phyloP scores from a whole-genome alignment of 2,797 vertebrate genomes.

The Gymnothorax javanicus region DNA sequence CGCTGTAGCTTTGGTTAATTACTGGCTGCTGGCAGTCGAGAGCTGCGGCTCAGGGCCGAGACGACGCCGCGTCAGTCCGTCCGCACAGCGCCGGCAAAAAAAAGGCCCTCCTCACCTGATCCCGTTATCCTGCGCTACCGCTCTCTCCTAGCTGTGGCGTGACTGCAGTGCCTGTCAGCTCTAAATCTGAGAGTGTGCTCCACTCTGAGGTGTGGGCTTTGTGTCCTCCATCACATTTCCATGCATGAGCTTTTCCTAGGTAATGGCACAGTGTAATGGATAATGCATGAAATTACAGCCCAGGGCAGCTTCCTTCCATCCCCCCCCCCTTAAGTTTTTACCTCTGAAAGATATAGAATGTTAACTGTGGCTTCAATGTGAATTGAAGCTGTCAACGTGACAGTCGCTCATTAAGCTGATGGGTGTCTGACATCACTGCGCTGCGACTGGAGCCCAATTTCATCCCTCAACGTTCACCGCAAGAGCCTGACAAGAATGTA shows the following conservation, averaged over 20 bases:
- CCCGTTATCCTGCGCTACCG: not conserved
- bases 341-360: not conserved
- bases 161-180: not conserved
- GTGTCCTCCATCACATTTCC: not conserved
- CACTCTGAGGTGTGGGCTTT: not conserved
- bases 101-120: not conserved
- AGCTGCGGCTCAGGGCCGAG: slow-evolving; percentile 4
- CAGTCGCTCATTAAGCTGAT: slow-evolving; percentile 34
- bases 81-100: not conserved
- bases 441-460: not conserved
- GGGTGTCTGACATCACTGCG: slow-evolving; percentile 30
- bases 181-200: not conserved
- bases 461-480: not conserved
- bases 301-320: not conserved
- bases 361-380: not conserved
- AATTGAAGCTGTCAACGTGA: not conserved
- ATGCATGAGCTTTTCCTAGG: slow-evolving; percentile 9
- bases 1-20: slow-evolving; percentile 29
- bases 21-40: slow-evolving; percentile 22
- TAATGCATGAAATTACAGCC: not conserved
- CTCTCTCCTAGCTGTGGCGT: not conserved
- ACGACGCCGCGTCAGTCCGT: not conserved
- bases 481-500: slow-evolving; percentile 8
- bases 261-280: slow-evolving; percentile 15
- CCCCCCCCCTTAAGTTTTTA: not conserved